Conservation (phyloP, 2,888 invertebrate species). For the Fabriciana adippe region DNA sequence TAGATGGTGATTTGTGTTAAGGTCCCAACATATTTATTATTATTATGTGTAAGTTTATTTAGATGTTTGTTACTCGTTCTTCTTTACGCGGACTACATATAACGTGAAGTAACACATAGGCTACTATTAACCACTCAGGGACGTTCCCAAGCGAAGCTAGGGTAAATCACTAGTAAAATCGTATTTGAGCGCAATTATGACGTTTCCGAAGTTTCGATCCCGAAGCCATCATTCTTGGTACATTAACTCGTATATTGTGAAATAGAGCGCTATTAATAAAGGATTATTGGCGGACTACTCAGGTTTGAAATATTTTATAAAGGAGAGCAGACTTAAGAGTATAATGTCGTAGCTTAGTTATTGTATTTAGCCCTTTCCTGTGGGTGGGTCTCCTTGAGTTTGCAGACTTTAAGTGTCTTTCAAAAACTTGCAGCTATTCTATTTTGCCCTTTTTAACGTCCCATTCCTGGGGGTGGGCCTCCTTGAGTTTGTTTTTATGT, state of each 20-base stretch:
- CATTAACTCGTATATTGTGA: conserved; percentile 26
- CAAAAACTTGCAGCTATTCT: too few species aligned
- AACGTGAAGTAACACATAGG: background rate
- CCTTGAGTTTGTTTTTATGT: too few species aligned
- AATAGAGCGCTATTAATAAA: conserved; percentile 24
- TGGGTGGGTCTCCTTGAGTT: too few species aligned
- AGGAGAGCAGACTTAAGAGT: conserved; percentile 10
- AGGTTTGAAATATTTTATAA: conserved; percentile 20
- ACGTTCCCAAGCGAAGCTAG: background rate
- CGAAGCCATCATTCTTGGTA: conserved; percentile 18
- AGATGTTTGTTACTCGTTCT: too few species aligned
- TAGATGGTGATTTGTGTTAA: too few species aligned
- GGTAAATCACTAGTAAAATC: background rate
- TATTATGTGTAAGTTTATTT: too few species aligned
- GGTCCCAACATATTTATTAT: too few species aligned
- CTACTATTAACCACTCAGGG: background rate
- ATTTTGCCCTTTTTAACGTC: too few species aligned
- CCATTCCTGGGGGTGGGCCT: too few species aligned
- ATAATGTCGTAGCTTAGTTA: background rate
- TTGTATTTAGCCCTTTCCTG: too few species aligned
- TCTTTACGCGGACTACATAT: too few species aligned
- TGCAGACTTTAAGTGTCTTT: too few species aligned
- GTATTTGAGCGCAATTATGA: conserved; percentile 6
- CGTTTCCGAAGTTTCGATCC: conserved; percentile 8
- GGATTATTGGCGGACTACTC: conserved; percentile 20